phyloP scores from a whole-genome alignment of 2,797 vertebrate species.

The Aphelocoma californica region DNA sequence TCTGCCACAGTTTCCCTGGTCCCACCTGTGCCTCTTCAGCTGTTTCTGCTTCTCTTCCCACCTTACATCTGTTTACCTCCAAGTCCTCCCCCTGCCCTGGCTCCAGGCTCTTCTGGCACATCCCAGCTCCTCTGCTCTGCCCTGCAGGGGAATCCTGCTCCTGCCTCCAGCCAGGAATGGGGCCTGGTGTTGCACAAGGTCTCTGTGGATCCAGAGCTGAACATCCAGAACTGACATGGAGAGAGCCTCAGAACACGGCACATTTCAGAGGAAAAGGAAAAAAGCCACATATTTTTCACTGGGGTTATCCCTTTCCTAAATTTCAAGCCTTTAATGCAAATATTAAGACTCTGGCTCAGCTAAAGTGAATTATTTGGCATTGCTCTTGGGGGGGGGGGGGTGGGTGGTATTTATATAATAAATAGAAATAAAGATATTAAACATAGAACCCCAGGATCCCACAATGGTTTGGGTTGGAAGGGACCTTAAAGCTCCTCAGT shows the following conservation, averaged over 20 bases:
- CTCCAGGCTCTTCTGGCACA: not conserved
- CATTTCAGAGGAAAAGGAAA: not conserved
- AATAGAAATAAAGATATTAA: not conserved
- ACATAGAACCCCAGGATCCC: not conserved
- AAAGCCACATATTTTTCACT: not conserved
- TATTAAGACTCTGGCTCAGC: not conserved
- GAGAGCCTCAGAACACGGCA: not conserved
- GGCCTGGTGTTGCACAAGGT: not conserved
- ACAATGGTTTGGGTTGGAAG: not conserved
- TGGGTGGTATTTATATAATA: not conserved
- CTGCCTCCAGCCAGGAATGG: not conserved
- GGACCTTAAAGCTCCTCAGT: not conserved
- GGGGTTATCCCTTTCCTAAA: not conserved
- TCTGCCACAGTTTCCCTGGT: not conserved
- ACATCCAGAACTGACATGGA: not conserved
- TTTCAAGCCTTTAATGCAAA: not conserved
- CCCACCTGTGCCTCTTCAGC: not conserved
- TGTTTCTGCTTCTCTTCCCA: not conserved
- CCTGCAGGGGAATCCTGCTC: not conserved
- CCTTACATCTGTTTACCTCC: not conserved
- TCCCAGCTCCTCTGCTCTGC: not conserved
- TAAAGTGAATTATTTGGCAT: not conserved
- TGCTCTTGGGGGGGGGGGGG: rapidly evolving
- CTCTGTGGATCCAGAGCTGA: not conserved
- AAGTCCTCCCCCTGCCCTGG: not conserved